These are phyloP conservation scores for Pelecanus crispus DNA, from an alignment of 2,113 vertebrate species.

Conservation along the genomic window DNA sequence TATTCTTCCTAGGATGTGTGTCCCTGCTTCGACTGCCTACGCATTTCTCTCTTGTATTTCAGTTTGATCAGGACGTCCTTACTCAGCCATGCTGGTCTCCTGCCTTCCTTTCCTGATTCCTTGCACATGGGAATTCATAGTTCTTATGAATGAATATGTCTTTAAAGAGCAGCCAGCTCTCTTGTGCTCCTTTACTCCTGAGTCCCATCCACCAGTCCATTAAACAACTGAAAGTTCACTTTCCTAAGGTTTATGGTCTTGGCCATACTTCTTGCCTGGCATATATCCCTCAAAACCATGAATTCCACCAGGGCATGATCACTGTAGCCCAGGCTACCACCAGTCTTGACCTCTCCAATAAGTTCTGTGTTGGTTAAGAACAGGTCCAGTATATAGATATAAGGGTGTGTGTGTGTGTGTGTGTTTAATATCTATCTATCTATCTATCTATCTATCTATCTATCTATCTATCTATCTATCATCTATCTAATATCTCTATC, in stretches of 20 bases:
- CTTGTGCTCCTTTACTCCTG: neutral
- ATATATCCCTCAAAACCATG: neutral
- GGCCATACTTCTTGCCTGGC: neutral
- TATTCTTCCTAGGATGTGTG: neutral
- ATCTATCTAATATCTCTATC: too few relatives aligned
- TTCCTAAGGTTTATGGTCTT: neutral
- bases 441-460: too few relatives aligned
- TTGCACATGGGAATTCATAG: neutral
- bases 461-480: too few relatives aligned
- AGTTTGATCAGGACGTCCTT: neutral
- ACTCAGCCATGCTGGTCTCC: neutral
- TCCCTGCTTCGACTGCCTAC: neutral
- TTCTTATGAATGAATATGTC: neutral
- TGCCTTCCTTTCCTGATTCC: neutral
- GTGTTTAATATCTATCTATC: too few relatives aligned
- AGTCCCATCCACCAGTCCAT: neutral
- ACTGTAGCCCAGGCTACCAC: neutral
- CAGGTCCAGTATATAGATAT: neutral
- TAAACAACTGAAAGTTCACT: neutral
- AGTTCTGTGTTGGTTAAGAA: neutral
- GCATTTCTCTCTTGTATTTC: neutral
- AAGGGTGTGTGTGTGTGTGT: too few relatives aligned
- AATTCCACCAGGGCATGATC: neutral
- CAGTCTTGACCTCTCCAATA: neutral
- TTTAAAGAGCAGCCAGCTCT: neutral